phyloP scores from a whole-genome alignment of 2,888 invertebrate genomes.

The Cyclophora punctaria region DNA sequence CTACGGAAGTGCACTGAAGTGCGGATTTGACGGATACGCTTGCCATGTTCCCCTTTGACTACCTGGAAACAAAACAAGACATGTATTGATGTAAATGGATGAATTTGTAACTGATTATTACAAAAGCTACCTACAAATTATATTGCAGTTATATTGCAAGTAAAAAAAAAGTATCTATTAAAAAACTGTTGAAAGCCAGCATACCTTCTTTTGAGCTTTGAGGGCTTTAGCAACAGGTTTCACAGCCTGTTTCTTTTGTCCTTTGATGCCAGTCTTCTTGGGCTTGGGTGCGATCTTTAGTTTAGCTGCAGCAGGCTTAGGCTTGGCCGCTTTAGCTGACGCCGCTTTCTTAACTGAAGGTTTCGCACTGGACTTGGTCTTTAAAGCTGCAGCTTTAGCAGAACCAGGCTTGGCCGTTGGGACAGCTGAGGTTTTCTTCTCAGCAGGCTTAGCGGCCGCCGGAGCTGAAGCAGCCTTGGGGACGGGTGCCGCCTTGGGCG shows the following conservation, averaged over 20 bases:
- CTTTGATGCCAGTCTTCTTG: constrained; percentile 73
- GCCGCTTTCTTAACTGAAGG: constrained; percentile 70
- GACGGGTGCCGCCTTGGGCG: constrained; percentile 64
- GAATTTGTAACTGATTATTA: too few species aligned
- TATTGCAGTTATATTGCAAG: too few species aligned
- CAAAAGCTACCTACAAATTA: too few species aligned
- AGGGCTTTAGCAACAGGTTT: constrained; percentile 84
- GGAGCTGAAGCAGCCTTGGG: constrained; percentile 66
- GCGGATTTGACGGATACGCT: constrained; percentile 91
- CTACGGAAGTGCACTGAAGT: constrained; percentile 96
- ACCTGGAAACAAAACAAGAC: constrained; percentile 73
- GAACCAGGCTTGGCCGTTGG: constrained; percentile 71
- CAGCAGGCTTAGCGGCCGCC: constrained; percentile 61
- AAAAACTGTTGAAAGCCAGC: not conserved
- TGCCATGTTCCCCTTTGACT: constrained; percentile 93
- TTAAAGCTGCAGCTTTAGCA: constrained; percentile 67
- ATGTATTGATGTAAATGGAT: constrained; percentile 1
- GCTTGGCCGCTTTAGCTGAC: constrained; percentile 60
- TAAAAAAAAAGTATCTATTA: too few species aligned
- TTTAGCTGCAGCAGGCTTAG: constrained; percentile 67
- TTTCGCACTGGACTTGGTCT: constrained; percentile 68
- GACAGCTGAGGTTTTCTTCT: constrained; percentile 53
- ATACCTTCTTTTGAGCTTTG: constrained; percentile 89
- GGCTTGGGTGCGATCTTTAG: constrained; percentile 72
- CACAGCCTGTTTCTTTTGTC: constrained; percentile 66